Evolutionary conservation across 2,113 vertebrate species (phyloP), one percentile per base, ranked within the genome.

Genomic region (Cyprinodon tularosa): DNA sequence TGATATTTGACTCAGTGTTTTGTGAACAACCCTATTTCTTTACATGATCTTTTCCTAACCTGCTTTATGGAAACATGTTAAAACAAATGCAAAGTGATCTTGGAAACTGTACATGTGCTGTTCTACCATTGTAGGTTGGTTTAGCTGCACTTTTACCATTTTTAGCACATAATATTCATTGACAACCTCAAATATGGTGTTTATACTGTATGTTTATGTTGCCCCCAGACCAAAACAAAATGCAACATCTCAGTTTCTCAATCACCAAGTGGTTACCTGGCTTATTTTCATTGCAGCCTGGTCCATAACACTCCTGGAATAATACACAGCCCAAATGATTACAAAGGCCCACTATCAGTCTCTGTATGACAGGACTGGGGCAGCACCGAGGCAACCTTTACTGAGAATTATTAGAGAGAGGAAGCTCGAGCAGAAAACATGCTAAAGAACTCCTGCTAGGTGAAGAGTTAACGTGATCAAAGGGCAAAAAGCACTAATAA

Each of bases 341-440:
- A 72, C 80, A 82, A 84, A 86, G 77, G 36, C 72, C 62, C 61
- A 38, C 84, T 47, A 92, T 91, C 88, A 80, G 82, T 91, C 88
- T 89, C 63, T 64, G 20, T 22, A 4, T 90, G 90, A 91, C 91
- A 86, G 86, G 86, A 92, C 91, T 91, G 85, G 89, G 88, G 68
- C 89, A 90, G 73, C 66, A 38, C 67, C 47, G 42, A 29, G 60
- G 72, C 77, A 72, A 75, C 66, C 68, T 80, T 75, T 57, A 36
- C 62, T 20, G 17, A 77, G 71, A 77, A 68, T 72, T 75, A 87
- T 62, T 64, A 37, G 71, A 64, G 69, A 72, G 72, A 72, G 68
- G 62, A 68, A 64, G 71, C 66, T 63, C 62, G 3, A 66, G 22
- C 15, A 15, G 40, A 68, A 66, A 66, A 75, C 17, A 50, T 7